A percentile compares a stretch with the other conserved stretches of the same genome.
Evolutionary conservation across 2,797 vertebrate species (phyloP).

Genomic region (Rhabdomys pumilio): DNA sequence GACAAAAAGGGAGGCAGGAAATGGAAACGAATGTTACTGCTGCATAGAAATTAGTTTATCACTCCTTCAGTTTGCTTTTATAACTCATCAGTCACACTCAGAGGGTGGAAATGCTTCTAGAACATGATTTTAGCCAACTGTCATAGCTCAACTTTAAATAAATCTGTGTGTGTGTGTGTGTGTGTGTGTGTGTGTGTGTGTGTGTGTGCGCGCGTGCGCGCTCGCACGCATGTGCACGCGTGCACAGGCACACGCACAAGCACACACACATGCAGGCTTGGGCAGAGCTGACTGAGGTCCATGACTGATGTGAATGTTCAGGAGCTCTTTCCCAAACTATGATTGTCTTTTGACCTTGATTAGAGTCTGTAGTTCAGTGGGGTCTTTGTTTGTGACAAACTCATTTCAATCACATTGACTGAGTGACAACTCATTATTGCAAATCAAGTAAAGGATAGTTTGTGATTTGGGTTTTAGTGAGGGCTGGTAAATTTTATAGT

Average conservation of each 20-base stretch:
- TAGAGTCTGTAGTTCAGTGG: constrained; percentile 7
- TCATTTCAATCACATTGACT: constrained; percentile 69
- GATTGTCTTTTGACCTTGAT: constrained; percentile 66
- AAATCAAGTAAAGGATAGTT: constrained; percentile 72
- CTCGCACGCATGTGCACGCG: accelerated
- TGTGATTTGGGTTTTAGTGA: constrained; percentile 79
- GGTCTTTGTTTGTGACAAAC: constrained; percentile 71
- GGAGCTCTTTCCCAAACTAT: constrained; percentile 12
- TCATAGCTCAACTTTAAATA: constrained; percentile 55
- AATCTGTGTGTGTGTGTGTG: neutral
- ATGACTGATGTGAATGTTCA: neutral
- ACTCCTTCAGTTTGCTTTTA: constrained; percentile 74
- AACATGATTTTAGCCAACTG: constrained; percentile 59
- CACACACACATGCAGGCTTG: neutral
- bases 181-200: too few relatives aligned
- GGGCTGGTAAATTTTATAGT: constrained; percentile 79
- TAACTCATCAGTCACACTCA: constrained; percentile 60
- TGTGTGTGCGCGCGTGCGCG: too few relatives aligned
- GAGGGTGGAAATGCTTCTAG: constrained; percentile 54
- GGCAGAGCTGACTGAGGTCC: neutral
- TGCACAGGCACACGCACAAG: accelerated
- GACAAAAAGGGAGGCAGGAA: constrained; percentile 58
- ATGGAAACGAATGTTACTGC: constrained; percentile 34
- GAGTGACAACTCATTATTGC: constrained; percentile 75
- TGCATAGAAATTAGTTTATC: constrained; percentile 72